These are phyloP conservation scores for Ailurus styani DNA, from an alignment of 2,113 vertebrate species.

Conservation along the genomic window DNA sequence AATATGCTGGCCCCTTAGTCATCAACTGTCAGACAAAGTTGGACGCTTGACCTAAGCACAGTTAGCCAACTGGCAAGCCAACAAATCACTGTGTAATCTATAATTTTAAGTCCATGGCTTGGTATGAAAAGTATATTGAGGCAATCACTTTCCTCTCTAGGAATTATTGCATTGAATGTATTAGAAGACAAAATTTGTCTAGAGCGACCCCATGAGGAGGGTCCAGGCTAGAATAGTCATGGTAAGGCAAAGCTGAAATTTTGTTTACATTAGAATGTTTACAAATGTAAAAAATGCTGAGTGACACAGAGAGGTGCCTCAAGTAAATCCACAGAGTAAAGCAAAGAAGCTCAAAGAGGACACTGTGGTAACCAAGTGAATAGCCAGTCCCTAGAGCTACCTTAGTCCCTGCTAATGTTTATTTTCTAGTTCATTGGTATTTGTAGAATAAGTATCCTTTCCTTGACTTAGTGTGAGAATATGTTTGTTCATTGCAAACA, in stretches of 20 bases:
- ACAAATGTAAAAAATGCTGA: not conserved
- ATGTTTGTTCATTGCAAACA: conserved; percentile 20
- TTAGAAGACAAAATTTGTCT: not conserved
- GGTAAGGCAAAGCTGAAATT: not conserved
- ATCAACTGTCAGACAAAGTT: not conserved
- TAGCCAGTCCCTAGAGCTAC: not conserved
- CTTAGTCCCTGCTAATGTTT: not conserved
- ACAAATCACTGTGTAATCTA: not conserved
- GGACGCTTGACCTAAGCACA: not conserved
- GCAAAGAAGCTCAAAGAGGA: not conserved
- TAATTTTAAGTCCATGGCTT: not conserved
- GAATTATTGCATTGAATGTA: not conserved
- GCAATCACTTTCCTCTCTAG: not conserved
- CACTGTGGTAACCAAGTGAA: not conserved
- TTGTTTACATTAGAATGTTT: not conserved
- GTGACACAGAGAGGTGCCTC: rapidly evolving
- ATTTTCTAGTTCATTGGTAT: conserved; percentile 17
- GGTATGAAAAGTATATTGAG: not conserved
- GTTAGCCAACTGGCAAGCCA: not conserved
- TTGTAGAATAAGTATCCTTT: conserved; percentile 3
- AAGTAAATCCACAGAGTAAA: not conserved
- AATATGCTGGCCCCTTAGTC: not conserved
- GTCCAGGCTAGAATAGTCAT: not conserved
- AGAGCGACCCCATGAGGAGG: not conserved
- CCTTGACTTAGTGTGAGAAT: not conserved